Conservation (phyloP, 2,888 invertebrate species). For the Synanthedon myopaeformis region DNA sequence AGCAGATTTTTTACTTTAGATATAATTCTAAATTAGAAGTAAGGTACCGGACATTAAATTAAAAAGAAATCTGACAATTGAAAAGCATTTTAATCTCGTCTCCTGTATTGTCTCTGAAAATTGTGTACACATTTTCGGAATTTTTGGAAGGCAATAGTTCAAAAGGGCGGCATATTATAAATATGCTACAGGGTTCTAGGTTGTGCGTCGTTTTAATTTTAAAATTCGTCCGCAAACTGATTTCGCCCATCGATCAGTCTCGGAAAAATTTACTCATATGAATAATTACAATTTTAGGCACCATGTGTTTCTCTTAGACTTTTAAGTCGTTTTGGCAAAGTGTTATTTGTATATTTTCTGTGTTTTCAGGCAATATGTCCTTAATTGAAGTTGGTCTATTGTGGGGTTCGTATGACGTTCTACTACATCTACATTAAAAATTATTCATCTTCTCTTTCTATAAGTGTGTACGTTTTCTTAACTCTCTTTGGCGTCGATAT, state of each 20-base stretch:
- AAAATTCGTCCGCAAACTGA: too few relatives aligned
- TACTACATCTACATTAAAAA: constrained; percentile 32
- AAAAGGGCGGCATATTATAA: too few relatives aligned
- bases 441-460: constrained; percentile 34
- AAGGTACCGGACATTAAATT: too few relatives aligned
- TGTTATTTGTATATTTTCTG: constrained; percentile 38
- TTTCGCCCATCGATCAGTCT: neutral
- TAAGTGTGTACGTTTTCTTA: constrained; percentile 15
- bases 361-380: constrained; percentile 39
- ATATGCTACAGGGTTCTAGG: too few relatives aligned
- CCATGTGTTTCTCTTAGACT: neutral
- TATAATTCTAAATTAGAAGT: too few relatives aligned
- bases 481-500: constrained; percentile 27
- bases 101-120: too few relatives aligned
- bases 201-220: too few relatives aligned
- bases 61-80: too few relatives aligned
- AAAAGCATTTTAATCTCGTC: too few relatives aligned
- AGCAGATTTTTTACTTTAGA: too few relatives aligned
- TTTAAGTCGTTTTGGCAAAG: constrained; percentile 3
- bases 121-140: too few relatives aligned
- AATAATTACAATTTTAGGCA: neutral
- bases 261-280: neutral
- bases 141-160: too few relatives aligned
- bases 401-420: constrained; percentile 41
- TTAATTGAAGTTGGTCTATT: constrained; percentile 39